A percentile compares a stretch with the other conserved stretches of the same genome.
These are phyloP conservation scores for Urophycis tenuis DNA, from an alignment of 2,797 vertebrate species.

Conservation along the genomic window DNA sequence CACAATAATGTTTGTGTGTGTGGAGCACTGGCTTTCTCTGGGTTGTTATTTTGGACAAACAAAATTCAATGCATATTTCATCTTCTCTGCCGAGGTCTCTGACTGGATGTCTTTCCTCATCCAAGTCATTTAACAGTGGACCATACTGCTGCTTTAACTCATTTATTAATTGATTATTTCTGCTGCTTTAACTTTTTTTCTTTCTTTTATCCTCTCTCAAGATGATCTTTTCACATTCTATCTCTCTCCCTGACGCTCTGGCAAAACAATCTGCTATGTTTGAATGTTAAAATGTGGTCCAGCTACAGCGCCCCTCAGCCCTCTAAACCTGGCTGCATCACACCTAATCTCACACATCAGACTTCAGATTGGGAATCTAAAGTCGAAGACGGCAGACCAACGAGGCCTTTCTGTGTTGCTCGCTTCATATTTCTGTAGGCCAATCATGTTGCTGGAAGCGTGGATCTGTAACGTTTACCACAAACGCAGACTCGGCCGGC, in stretches of 20 bases:
- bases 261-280: constrained; percentile 10
- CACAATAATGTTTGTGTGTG: not conserved
- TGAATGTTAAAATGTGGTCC: not conserved
- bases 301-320: constrained; percentile 10
- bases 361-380: no score
- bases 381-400: no score
- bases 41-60: not conserved
- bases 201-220: not conserved
- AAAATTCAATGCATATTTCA: not conserved
- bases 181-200: not conserved
- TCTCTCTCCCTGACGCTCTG: not conserved
- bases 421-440: no score
- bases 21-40: not conserved
- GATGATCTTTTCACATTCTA: not conserved
- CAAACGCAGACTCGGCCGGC: no score
- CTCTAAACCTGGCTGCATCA: constrained; percentile 3
- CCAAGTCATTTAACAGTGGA: not conserved
- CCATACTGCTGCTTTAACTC: not conserved
- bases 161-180: not conserved
- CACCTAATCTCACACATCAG: no score
- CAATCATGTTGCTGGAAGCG: no score
- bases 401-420: no score
- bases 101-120: not conserved
- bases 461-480: no score
- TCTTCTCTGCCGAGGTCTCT: no score